These are phyloP conservation scores for Noctua janthina DNA, from an alignment of 2,888 invertebrate genomes.

Conservation along the genomic window DNA sequence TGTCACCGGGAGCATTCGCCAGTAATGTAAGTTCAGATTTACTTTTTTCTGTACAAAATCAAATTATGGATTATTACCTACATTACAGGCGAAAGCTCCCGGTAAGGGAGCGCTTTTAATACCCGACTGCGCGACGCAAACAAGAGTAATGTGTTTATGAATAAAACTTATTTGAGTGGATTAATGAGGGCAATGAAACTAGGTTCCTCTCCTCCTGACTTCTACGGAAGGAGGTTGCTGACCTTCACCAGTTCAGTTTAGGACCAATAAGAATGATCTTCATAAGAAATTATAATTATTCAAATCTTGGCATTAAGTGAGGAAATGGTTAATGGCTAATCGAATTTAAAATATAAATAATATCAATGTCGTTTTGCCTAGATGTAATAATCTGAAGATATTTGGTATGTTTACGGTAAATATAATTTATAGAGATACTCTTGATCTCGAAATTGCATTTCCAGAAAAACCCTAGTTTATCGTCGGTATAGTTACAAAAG, in stretches of 20 bases:
- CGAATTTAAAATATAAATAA: neutral
- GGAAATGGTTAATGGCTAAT: neutral
- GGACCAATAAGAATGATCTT: neutral
- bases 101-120: neutral
- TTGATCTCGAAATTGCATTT: neutral
- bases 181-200: neutral
- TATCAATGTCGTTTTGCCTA: conserved; percentile 3
- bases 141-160: neutral
- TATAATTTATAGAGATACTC: neutral
- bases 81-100: neutral
- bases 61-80: neutral
- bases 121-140: neutral
- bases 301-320: neutral
- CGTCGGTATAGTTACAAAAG: neutral
- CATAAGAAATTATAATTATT: neutral
- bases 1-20: neutral
- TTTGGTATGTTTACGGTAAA: neutral
- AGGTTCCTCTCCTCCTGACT: neutral
- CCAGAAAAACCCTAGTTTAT: too few species aligned
- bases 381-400: conserved; percentile 6
- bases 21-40: neutral
- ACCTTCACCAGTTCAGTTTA: too few species aligned
- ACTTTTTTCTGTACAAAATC: neutral
- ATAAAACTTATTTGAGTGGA: neutral
- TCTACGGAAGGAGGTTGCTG: neutral